phyloP scores from a whole-genome alignment of 2,888 invertebrate genomes.

The Drosophila putrida region DNA sequence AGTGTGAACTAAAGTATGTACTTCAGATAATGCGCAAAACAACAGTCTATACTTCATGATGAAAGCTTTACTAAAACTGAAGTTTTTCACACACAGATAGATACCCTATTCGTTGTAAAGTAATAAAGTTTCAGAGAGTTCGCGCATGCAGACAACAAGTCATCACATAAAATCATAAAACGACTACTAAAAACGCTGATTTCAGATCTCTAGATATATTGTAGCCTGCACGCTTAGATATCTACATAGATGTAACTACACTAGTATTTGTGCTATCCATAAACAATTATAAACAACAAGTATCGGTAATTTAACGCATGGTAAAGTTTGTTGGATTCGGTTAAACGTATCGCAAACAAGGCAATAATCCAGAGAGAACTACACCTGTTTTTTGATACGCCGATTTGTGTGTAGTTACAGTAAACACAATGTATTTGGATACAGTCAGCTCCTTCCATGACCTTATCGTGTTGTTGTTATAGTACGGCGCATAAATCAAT shows the following conservation, averaged over 20 bases:
- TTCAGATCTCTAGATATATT: conserved; percentile 35
- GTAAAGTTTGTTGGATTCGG: conserved; percentile 15
- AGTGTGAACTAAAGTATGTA: too few relatives aligned
- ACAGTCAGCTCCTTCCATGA: not conserved
- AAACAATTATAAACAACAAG: conserved; percentile 67
- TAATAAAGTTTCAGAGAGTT: not conserved
- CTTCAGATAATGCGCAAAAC: too few relatives aligned
- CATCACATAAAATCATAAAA: conserved; percentile 60
- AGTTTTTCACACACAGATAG: too few relatives aligned
- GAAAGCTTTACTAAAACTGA: not conserved
- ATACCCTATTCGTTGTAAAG: not conserved
- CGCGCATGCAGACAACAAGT: conserved; percentile 36
- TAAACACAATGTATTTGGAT: conserved; percentile 15
- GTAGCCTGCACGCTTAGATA: not conserved
- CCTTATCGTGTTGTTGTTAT: conserved; percentile 22
- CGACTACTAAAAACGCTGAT: conserved; percentile 56
- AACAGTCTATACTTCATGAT: too few relatives aligned
- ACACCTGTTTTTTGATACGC: conserved; percentile 48
- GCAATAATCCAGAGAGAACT: conserved; percentile 39
- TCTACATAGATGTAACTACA: not conserved
- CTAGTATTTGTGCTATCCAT: conserved; percentile 34
- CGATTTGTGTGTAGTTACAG: conserved; percentile 46
- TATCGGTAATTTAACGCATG: conserved; percentile 68
- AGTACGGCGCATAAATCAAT: conserved; percentile 68
- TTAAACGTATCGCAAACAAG: conserved; percentile 43